phyloP scores from a whole-genome alignment of 2,113 vertebrate genomes.

The Caloenas nicobarica region DNA sequence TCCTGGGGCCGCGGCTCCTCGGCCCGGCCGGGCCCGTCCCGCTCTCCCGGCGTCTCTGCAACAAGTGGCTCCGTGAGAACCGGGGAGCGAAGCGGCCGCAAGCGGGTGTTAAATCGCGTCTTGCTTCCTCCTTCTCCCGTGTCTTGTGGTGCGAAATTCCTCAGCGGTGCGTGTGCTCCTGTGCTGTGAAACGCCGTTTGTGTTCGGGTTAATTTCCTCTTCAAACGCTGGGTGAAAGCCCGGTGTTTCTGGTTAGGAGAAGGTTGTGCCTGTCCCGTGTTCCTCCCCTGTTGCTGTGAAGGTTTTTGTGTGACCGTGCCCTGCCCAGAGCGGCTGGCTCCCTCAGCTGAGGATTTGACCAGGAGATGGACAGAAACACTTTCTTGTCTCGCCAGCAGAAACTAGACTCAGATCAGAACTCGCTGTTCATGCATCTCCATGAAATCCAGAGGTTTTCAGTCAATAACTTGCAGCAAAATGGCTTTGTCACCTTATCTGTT shows the following conservation, averaged over 20 bases:
- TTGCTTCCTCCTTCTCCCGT: too few relatives aligned
- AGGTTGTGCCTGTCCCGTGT: fast-evolving
- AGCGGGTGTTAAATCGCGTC: fast-evolving
- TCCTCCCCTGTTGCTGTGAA: fast-evolving
- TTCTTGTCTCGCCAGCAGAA: fast-evolving
- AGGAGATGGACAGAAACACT: fast-evolving
- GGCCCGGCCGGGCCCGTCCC: too few relatives aligned
- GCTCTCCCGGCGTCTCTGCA: neutral
- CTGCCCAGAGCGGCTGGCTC: too few relatives aligned
- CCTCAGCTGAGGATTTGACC: neutral
- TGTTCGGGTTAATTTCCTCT: fast-evolving
- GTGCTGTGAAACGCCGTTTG: fast-evolving
- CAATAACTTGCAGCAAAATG: fast-evolving
- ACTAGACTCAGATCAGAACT: fast-evolving
- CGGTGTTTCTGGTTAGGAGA: fast-evolving
- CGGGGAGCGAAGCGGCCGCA: fast-evolving
- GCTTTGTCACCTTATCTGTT: neutral
- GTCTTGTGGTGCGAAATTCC: fast-evolving
- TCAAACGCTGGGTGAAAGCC: fast-evolving
- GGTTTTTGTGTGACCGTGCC: fast-evolving
- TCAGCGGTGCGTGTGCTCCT: fast-evolving
- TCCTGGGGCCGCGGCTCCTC: neutral
- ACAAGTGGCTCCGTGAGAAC: neutral
- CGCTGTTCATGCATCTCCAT: fast-evolving
- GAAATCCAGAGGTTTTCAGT: neutral